These are phyloP conservation scores for Nomada fabriciana DNA, from an alignment of 2,888 invertebrate genomes.

Conservation along the genomic window DNA sequence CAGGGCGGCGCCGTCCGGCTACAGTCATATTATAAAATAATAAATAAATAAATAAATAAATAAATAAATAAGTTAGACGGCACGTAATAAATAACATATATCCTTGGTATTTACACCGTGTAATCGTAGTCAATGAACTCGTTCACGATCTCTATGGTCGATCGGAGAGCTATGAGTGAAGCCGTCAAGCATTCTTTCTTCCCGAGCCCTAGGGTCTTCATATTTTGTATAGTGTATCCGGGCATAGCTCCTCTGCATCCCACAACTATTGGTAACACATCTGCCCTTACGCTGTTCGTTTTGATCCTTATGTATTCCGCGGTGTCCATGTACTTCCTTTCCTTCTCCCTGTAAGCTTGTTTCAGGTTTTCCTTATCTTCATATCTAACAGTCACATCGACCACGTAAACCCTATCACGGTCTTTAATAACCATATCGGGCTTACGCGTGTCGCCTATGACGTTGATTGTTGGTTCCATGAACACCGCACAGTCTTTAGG, in stretches of 20 bases:
- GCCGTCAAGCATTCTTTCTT: too few species aligned
- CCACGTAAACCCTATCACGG: slow-evolving; percentile 11
- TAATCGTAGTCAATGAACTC: background rate
- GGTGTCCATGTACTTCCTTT: background rate
- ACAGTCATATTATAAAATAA: too few species aligned
- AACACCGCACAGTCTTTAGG: too few species aligned
- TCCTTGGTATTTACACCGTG: background rate
- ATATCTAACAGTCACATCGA: slow-evolving; percentile 20
- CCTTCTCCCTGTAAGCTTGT: background rate
- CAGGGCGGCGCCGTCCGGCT: too few species aligned
- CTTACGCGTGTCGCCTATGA: too few species aligned
- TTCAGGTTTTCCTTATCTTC: background rate
- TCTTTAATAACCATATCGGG: too few species aligned
- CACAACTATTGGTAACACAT: background rate
- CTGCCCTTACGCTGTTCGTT: background rate
- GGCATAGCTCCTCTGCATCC: background rate
- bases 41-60: too few species aligned
- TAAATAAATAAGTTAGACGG: background rate
- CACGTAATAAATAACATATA: background rate
- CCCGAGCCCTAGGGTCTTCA: too few species aligned
- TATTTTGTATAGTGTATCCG: background rate
- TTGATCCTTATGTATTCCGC: accelerated
- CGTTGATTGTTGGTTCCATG: too few species aligned
- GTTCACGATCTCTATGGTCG: too few species aligned
- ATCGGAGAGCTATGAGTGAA: too few species aligned